Base-by-base conservation (phyloP, 2,113 vertebrate species). In the Oenanthe oenanthe region DNA sequence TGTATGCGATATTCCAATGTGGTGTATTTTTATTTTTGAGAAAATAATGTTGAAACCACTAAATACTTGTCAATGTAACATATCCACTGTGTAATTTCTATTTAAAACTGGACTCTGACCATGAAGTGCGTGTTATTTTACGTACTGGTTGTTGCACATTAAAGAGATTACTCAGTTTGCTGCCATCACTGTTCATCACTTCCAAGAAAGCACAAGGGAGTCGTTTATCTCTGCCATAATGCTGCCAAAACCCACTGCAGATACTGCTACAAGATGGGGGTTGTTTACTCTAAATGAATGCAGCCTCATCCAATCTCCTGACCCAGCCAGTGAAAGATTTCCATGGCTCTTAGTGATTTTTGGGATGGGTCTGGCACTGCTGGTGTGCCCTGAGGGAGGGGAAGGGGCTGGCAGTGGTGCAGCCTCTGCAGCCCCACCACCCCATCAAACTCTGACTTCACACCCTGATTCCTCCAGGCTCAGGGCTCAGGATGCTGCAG, bases 21-120 rank as follows among this genome's bases (percentile, higher is more conserved):
- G 91, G 50, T 92, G 86, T 94, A 86, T 91, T 97, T 97, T 97
- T 96, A 96, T 96, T 97, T 97, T 97, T 95, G 87, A 96, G 92
- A 93, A 68, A 94, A 94, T 76, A 76, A 63, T 81, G 88, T 96
- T 92, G 94, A 93, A 95, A 89, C 86, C 92, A 89, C 89, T 92
- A 28, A 95, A 68, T 91, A 83, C 50, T 92, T 96, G 89, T 96
- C 97, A 96, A 77, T n/a, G 29, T 96, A 94, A 95, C 70, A 89
- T 92, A 56, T 63, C 78, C 91, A 73, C 43, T 6, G 48, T 91
- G 95, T 96, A 61, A 81, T 89, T 95, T 97, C 93, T 96, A 91
- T 96, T 92, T 68, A 83, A 66, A 95, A 94, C 13, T 43, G 81
- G 85, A 96, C 92, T 93, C 80, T 94, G 80, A 73, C 60, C 81